phyloP scores from a whole-genome alignment of 2,888 invertebrate species.

The Acanthopleura granulata region DNA sequence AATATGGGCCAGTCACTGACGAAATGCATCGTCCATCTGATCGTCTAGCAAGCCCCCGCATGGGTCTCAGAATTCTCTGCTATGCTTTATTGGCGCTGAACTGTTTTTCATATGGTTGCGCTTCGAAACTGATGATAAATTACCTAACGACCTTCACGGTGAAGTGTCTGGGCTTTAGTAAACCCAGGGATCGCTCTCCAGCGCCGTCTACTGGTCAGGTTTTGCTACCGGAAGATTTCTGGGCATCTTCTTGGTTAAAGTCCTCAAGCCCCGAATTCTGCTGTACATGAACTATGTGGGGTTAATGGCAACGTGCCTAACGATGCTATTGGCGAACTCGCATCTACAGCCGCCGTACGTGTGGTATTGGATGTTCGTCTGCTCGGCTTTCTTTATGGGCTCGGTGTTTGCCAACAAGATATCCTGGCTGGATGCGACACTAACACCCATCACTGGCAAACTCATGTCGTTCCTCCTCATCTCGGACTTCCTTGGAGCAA shows the following conservation, averaged over 20 bases:
- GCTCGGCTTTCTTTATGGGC: conserved; percentile 38
- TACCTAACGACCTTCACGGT: conserved; percentile 25
- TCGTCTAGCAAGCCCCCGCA: not conserved
- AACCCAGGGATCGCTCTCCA: conserved; percentile 19
- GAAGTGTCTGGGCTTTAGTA: conserved; percentile 24
- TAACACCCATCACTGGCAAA: conserved; percentile 38
- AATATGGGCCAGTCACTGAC: too few species aligned
- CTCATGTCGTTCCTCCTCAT: conserved; percentile 38
- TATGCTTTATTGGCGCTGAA: not conserved
- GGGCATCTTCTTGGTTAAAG: conserved; percentile 28
- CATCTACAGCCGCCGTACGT: conserved; percentile 23
- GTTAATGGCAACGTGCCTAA: conserved; percentile 21
- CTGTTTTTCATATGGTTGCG: not conserved
- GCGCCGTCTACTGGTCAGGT: conserved; percentile 26
- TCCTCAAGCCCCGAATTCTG: conserved; percentile 22
- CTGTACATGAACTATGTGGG: conserved; percentile 23
- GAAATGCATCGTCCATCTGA: too few species aligned
- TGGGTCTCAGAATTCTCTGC: not conserved
- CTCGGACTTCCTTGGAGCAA: conserved; percentile 30
- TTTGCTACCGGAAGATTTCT: conserved; percentile 26
- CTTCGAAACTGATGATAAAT: not conserved
- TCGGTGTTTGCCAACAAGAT: conserved; percentile 40
- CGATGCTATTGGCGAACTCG: conserved; percentile 22
- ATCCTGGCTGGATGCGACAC: conserved; percentile 41
- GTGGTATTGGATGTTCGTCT: conserved; percentile 36